A percentile compares a stretch with the other conserved stretches of the same genome.
Evolutionary conservation across 2,113 vertebrate species (phyloP).

Genomic region (Labrus mixtus): DNA sequence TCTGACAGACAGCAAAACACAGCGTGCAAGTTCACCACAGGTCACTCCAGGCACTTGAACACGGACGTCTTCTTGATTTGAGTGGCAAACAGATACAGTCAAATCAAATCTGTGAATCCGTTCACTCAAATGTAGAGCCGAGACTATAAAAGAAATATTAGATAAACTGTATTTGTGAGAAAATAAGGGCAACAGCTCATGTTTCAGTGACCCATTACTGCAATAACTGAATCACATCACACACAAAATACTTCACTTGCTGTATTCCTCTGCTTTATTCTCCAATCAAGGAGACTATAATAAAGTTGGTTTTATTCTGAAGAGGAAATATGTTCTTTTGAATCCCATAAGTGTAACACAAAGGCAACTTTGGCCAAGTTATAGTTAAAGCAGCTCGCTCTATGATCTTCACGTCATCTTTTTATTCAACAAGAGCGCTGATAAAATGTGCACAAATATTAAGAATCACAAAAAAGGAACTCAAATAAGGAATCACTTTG

Average conservation of each 20-base stretch:
- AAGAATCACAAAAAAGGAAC: no score
- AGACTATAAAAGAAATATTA: not conserved
- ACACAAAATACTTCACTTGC: not conserved
- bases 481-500: no score
- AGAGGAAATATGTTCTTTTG: not conserved
- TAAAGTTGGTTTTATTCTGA: not conserved
- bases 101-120: not conserved
- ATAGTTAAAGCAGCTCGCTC: not conserved
- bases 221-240: constrained; percentile 6
- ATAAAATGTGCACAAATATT: no score
- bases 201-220: not conserved
- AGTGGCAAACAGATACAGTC: constrained; percentile 13
- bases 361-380: not conserved
- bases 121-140: not conserved
- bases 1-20: constrained; percentile 32
- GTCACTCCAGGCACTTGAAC: constrained; percentile 52
- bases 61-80: constrained; percentile 3
- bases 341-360: constrained; percentile 3
- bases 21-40: constrained; percentile 76
- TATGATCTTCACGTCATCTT: constrained; percentile 1
- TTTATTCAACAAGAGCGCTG: not conserved
- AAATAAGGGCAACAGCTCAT: not conserved
- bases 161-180: not conserved
- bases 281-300: no score
- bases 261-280: no score